phyloP scores from a whole-genome alignment of 2,888 invertebrate genomes.

The Trichogramma evanescens region DNA sequence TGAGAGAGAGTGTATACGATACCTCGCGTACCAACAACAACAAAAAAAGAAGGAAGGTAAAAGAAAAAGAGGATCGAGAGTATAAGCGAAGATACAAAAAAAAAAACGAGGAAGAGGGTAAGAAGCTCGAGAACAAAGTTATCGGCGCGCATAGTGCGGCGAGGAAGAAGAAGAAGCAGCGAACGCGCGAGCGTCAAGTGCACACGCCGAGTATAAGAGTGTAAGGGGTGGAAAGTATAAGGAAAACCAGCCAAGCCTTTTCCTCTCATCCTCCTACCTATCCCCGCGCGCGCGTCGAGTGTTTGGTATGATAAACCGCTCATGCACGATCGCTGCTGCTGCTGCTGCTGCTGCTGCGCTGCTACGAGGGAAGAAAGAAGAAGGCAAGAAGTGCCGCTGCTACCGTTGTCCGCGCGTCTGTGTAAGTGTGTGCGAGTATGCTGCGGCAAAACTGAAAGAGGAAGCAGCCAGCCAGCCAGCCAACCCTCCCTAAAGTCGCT shows the following conservation, averaged over 20 bases:
- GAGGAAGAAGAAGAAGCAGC: constrained; percentile 1
- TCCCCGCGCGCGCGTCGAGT: not conserved
- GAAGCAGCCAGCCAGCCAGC: constrained; percentile 31
- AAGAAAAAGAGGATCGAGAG: not conserved
- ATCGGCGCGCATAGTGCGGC: constrained; percentile 7
- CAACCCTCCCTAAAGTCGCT: constrained; percentile 38
- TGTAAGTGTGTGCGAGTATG: too few relatives aligned
- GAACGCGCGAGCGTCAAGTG: too few relatives aligned
- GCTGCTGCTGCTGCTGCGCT: too few relatives aligned
- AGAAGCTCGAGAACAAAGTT: constrained; percentile 17
- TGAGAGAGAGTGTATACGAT: not conserved
- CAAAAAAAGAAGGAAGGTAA: constrained; percentile 1
- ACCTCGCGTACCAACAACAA: not conserved
- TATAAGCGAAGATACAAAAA: not conserved
- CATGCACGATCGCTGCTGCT: not conserved
- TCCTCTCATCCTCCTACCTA: too few relatives aligned
- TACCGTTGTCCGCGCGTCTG: too few relatives aligned
- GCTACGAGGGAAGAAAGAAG: constrained; percentile 5
- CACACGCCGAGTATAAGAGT: too few relatives aligned
- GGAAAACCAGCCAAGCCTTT: too few relatives aligned
- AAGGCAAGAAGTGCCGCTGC: constrained; percentile 1
- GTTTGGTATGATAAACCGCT: constrained; percentile 3
- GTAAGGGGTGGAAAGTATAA: too few relatives aligned
- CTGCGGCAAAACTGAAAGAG: constrained; percentile 5
- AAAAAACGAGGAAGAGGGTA: constrained; percentile 16